Evolutionary conservation across 2,113 vertebrate genomes (phyloP), one percentile per base, ranked within the genome.

Genomic region (Psittacula cyanocephala): DNA sequence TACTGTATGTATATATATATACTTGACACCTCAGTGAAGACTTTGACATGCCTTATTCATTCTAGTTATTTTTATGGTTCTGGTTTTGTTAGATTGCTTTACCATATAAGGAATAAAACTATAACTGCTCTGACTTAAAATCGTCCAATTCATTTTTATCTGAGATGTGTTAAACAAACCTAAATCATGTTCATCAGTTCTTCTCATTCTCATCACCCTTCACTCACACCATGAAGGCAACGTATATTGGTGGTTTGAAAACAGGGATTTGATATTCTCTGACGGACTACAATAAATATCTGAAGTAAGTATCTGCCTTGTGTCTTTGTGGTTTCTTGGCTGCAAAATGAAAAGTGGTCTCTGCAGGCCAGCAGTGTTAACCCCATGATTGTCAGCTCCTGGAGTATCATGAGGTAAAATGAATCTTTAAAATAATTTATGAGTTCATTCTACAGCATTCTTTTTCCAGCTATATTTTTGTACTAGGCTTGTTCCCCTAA

Each of bases 191-290:
- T 88, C 39, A 68, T 83, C 10, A 4, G 17, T 65, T 87, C 41
- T 70, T 77, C 60, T 67, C 43, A 12, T 78, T 93, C 64, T 86
- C 72, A 92, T 88, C 74, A 70, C 67, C 78, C 28, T 94, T 94
- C 77, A 68, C 70, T 93, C 93, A 79, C 55, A 87, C 69, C 41
- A 81, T 39, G 52, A 96, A 95, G 84, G 93, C 68, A 91, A 71
- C 86, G 89, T 92, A 83, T 49, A 70, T 76, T 81, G 59, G 71
- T 93, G 80, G 92, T 89, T 94, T 94, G 71, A 80, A 95, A 95
- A 92, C 71, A 93, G 91, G 96, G 86, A 95, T 96, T 97, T 95
- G 90, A 77, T 94, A 95, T 92, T 93, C 97, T 97, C 95, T 97
- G 96, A 93, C 93, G 91, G 95, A 93, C 69, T 95, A 72, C 44